Percentiles rank a stretch among this genome's conserved stretches.
phyloP scores from a whole-genome alignment of 2,113 vertebrate genomes.

The Ploceus nigricollis region DNA sequence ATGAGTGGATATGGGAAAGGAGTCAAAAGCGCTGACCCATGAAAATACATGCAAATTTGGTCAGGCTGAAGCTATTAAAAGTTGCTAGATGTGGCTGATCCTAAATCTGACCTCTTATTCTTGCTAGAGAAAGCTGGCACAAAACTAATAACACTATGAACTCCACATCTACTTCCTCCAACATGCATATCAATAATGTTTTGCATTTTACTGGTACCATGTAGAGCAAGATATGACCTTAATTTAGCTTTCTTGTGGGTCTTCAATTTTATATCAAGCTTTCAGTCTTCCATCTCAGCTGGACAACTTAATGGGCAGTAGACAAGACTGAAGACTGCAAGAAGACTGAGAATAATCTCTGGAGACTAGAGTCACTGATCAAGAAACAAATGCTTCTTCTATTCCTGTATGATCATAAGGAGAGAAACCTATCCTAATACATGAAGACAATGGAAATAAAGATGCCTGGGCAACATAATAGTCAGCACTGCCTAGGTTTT shows the following conservation, averaged over 20 bases:
- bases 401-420: not conserved
- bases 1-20: not conserved
- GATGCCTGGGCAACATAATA: not conserved
- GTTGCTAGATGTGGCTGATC: not conserved
- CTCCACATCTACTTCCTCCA: not conserved
- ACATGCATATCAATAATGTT: not conserved
- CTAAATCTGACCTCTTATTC: not conserved
- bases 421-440: not conserved
- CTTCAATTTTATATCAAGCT: not conserved
- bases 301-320: not conserved
- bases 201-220: not conserved
- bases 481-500: not conserved
- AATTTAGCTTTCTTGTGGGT: not conserved
- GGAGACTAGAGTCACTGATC: not conserved
- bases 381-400: not conserved
- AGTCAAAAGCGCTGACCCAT: not conserved
- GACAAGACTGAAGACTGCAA: not conserved
- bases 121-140: not conserved
- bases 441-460: not conserved
- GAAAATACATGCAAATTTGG: slow-evolving; percentile 9
- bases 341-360: not conserved
- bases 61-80: slow-evolving; percentile 1
- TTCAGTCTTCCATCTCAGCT: not conserved
- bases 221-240: not conserved
- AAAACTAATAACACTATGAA: not conserved